A percentile compares a stretch with the other conserved stretches of the same genome.
Conservation (phyloP, 2,797 vertebrate genomes). For the Thaleichthys pacificus region DNA sequence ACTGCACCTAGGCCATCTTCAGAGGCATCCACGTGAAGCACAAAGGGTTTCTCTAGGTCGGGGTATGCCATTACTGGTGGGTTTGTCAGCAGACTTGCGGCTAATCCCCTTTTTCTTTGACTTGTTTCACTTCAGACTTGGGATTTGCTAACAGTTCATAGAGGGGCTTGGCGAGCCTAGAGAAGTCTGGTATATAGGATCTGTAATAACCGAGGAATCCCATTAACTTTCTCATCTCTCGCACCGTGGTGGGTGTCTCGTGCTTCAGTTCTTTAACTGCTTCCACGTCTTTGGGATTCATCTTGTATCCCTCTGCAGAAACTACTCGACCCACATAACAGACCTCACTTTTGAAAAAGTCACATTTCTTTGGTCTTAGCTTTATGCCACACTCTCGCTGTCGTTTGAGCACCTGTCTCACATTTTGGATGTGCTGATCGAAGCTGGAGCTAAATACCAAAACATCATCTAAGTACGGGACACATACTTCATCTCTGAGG, state of each 20-base stretch:
- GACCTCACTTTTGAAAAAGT: slow-evolving; percentile 18
- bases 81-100: slow-evolving; percentile 5
- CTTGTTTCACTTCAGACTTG: background rate
- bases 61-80: slow-evolving; percentile 34
- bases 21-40: slow-evolving; percentile 27
- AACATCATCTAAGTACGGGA: slow-evolving; percentile 34
- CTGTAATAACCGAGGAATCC: slow-evolving; percentile 32
- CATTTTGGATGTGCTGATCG: slow-evolving; percentile 16
- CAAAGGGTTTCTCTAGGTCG: slow-evolving; percentile 13
- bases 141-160: slow-evolving; percentile 5
- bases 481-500: slow-evolving; percentile 25
- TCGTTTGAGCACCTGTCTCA: slow-evolving; percentile 1
- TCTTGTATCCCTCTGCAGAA: slow-evolving; percentile 29
- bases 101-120: background rate
- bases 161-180: slow-evolving; percentile 5
- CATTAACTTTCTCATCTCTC: slow-evolving; percentile 15
- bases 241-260: background rate
- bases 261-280: slow-evolving; percentile 11
- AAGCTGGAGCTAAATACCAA: slow-evolving; percentile 19
- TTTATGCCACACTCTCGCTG: slow-evolving; percentile 20
- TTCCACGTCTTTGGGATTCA: slow-evolving; percentile 22
- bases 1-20: slow-evolving; percentile 15
- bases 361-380: slow-evolving; percentile 22
- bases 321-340: background rate
- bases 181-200: slow-evolving; percentile 22